Evolutionary conservation across 2,797 vertebrate species (phyloP), one percentile per base, ranked within the genome.

Genomic region (Eulemur albifrons): DNA sequence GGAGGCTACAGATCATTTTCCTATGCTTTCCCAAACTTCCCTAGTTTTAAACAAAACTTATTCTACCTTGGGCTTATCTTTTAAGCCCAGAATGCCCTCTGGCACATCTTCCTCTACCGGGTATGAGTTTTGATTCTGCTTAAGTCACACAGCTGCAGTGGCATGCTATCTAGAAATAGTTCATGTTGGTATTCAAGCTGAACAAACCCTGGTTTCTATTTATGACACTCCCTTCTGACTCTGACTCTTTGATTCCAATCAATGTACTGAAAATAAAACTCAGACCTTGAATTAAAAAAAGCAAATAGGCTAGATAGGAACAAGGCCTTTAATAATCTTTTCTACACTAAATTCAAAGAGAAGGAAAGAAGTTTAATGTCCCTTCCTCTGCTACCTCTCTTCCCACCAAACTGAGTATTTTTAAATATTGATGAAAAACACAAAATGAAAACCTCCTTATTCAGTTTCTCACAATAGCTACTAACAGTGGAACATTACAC

Each of bases 261-360:
- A 96, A 77, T 81, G 54, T 32, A 83, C 70, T 96, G 80, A 96
- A 96, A 97, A 97, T 95, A 90, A 96, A 93, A 96, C 76, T 61
- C 50, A 93, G 87, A 85, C 21, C 86, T 92, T 82, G 63, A 95
- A 92, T 89, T 80, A 50, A 86, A 93, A 67, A 67, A 87, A 61
- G 85, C 63, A 84, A 54, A 81, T 2, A 86, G 65, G 45, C 20
- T 90, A 88, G 43, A 75, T 2, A 84, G 77, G 83, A 97, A 69
- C 6, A 95, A 97, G 15, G 65, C 35, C 32, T 97, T 79, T 83
- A 69, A 72, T 86, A 57, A 88, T n/a, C 25, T 88, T 79, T 81
- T 84, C 77, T 79, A 72, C 20, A 48, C 38, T 81, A 81, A 54
- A 27, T 92, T 96, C 54, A 90, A 86, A 89, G 75, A 50, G 32